Percentiles rank a stretch among this genome's conserved stretches.
Evolutionary conservation across 2,113 vertebrate species (phyloP).

Genomic region (Pterocles gutturalis): DNA sequence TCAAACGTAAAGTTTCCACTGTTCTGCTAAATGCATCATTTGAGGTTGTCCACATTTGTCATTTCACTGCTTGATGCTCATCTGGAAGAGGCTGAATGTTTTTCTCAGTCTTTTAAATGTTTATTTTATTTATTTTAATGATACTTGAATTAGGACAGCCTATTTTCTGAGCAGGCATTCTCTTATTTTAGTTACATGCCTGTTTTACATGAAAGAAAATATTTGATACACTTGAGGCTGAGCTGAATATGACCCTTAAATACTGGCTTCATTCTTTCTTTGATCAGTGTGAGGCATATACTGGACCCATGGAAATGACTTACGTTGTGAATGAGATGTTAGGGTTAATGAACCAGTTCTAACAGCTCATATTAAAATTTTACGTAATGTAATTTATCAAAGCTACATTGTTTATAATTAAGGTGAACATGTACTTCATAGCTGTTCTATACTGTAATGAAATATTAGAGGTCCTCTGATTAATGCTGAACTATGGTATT

Average conservation of each 20-base stretch:
- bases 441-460: neutral
- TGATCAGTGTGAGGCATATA: neutral
- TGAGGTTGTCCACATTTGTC: neutral
- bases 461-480: neutral
- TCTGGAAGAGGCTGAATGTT: neutral
- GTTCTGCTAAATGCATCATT: neutral
- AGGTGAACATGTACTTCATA: conserved; percentile 34
- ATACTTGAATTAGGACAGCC: neutral
- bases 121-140: neutral
- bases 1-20: neutral
- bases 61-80: neutral
- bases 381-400: conserved; percentile 22
- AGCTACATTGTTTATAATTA: conserved; percentile 50
- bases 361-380: conserved; percentile 52
- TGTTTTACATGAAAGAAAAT: neutral
- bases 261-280: neutral
- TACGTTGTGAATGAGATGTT: conserved; percentile 30
- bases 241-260: neutral
- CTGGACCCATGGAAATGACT: neutral
- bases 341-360: conserved; percentile 47
- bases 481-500: neutral
- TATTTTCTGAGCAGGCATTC: neutral
- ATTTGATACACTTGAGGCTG: neutral
- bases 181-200: neutral
- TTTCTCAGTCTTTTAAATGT: neutral